Base-by-base conservation (phyloP, 2,888 invertebrate genomes). In the Lasioglossum figueresi region DNA sequence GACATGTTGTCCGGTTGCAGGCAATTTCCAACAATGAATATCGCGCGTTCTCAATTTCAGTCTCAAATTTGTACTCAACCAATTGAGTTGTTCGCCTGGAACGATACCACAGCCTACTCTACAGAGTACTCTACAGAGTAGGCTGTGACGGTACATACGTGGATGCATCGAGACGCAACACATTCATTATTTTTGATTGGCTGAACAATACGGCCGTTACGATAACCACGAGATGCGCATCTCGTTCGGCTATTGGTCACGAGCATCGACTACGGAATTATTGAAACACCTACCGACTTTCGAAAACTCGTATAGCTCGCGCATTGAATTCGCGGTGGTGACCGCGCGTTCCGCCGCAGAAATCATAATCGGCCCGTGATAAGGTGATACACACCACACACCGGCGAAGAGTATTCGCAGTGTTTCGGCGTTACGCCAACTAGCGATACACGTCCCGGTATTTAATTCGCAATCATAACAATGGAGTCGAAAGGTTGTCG, bases 381-480 rank as follows among this genome's bases (percentile, higher is more conserved):
- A 34, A 34, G 2, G 27, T 34, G 27, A 37, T 5, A 56, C 56
- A 56, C n/a, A n/a, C 56, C 19, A 63, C 6, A 16, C 19, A 63
- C 34, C 48, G 16, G 23, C 52, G 63, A 48, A 70, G 52, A 68
- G 23, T 19, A 74, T 6, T 71, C 48, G 16, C 43, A 10, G 43
- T 10, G 14, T 43, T 52, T 40, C 34, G 52, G 27, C 70, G n/a
- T 23, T 23, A 19, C 31, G 37, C 12, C 16, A 76, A 71, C 40
- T 16, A 63, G 14, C 70, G 27, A 66, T 86, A 82, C 66, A 82
- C 82, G 12, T 70, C 14, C 77, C 86, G 75, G 86, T 77, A 76
- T 86, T 75, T 16, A 23, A 79, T 86, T 86, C 66, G 40, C 40
- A 52, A 86, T 83, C 82, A 86, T 63, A 86, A 83, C 79, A 86